phyloP scores from a whole-genome alignment of 1,140 invertebrate species.

The Papilio xuthus region DNA sequence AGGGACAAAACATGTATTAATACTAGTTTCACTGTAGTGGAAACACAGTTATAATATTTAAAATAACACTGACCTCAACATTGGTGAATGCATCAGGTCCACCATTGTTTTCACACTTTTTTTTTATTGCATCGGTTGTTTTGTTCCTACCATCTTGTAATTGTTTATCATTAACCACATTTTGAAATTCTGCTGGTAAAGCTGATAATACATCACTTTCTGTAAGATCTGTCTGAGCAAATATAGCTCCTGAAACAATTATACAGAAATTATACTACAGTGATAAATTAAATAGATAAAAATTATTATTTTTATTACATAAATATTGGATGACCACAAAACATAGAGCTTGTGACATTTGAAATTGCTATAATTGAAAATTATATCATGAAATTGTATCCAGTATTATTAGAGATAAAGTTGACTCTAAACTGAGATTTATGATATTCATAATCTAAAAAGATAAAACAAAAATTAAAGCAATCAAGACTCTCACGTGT shows the following conservation, averaged over 20 bases:
- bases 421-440: too few species aligned
- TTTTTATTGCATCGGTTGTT: constrained; percentile 53
- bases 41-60: constrained; percentile 18
- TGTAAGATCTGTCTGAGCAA: constrained; percentile 51
- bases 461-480: too few species aligned
- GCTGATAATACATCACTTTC: constrained; percentile 47
- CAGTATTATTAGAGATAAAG: too few species aligned
- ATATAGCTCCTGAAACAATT: constrained; percentile 48
- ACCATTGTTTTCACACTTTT: constrained; percentile 66
- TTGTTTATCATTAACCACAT: constrained; percentile 56
- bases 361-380: too few species aligned
- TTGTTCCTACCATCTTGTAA: constrained; percentile 56
- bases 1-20: too few species aligned
- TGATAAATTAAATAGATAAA: not conserved
- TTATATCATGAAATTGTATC: too few species aligned
- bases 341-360: too few species aligned
- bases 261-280: not conserved
- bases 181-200: constrained; percentile 58
- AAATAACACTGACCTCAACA: constrained; percentile 54
- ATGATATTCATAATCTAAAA: too few species aligned
- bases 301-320: not conserved
- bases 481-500: too few species aligned
- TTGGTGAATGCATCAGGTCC: constrained; percentile 55
- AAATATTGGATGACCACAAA: too few species aligned
- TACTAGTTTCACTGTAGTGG: too few species aligned